A percentile compares a stretch with the other conserved stretches of the same genome.
phyloP scores from a whole-genome alignment of 2,888 invertebrate genomes.

The Nomada goodeniana region DNA sequence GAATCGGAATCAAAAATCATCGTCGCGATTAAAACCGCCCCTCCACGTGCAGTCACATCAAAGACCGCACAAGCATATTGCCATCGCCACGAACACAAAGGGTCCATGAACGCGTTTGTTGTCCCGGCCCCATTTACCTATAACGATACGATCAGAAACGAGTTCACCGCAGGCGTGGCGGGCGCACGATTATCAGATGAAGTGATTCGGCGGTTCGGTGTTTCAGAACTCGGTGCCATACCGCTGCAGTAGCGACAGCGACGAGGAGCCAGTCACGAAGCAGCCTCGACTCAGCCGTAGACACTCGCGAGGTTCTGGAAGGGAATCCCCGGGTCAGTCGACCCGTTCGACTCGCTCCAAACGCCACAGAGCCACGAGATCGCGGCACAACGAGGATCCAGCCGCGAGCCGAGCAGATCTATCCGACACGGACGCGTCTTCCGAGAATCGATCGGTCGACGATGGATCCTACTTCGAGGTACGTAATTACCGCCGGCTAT shows the following conservation, averaged over 20 bases:
- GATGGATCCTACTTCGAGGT: constrained; percentile 84
- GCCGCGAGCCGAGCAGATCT: constrained; percentile 65
- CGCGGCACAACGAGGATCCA: constrained; percentile 60
- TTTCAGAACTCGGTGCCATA: constrained; percentile 86
- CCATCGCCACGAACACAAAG: neutral
- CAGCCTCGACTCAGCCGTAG: constrained; percentile 87
- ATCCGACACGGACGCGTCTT: constrained; percentile 82
- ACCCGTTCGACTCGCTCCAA: constrained; percentile 61
- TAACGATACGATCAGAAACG: constrained; percentile 19
- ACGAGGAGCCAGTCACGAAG: constrained; percentile 91
- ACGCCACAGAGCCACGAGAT: constrained; percentile 54
- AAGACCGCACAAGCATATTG: too few relatives aligned
- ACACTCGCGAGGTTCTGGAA: constrained; percentile 68
- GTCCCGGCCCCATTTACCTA: neutral
- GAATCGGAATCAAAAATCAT: too few relatives aligned
- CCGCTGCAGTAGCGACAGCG: constrained; percentile 88
- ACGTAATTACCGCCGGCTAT: constrained; percentile 20
- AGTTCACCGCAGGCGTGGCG: constrained; percentile 17
- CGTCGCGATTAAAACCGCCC: too few relatives aligned
- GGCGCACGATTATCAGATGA: constrained; percentile 42
- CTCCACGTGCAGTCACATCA: too few relatives aligned
- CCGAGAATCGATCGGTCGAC: constrained; percentile 80
- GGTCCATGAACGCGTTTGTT: neutral
- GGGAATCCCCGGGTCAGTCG: constrained; percentile 69
- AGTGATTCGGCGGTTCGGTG: constrained; percentile 59